These are phyloP conservation scores for Pristionchus maxplancki DNA, from an alignment of 2,888 invertebrate species.

Conservation along the genomic window DNA sequence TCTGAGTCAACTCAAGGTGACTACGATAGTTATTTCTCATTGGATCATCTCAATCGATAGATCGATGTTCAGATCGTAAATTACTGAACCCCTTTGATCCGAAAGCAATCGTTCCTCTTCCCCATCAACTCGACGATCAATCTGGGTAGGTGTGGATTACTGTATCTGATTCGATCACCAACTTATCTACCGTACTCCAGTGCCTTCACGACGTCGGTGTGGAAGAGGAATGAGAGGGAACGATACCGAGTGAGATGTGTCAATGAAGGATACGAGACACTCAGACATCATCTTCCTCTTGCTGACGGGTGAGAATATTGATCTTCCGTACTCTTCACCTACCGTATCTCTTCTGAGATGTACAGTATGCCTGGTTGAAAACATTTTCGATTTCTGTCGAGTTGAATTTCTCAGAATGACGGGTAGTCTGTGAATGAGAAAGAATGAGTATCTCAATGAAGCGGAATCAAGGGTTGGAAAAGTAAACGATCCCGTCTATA, in stretches of 20 bases:
- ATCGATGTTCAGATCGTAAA: background rate
- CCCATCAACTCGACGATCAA: constrained; percentile 73
- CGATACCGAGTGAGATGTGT: constrained; percentile 78
- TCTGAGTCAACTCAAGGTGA: background rate
- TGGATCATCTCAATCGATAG: background rate
- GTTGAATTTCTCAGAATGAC: too few relatives aligned
- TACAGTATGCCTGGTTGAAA: too few relatives aligned
- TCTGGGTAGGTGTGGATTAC: constrained; percentile 58
- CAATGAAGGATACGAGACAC: constrained; percentile 78
- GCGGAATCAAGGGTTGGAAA: too few relatives aligned
- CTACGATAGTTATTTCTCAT: background rate
- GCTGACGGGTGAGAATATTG: constrained; percentile 74
- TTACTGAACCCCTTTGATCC: constrained; percentile 76
- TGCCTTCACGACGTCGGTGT: constrained; percentile 73
- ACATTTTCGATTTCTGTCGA: too few relatives aligned
- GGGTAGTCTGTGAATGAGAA: too few relatives aligned
- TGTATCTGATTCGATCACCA: background rate
- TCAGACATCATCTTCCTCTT: constrained; percentile 77
- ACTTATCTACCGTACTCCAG: constrained; percentile 21
- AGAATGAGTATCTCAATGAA: too few relatives aligned
- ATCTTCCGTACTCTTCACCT: background rate
- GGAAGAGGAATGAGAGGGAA: constrained; percentile 78
- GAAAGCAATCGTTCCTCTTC: constrained; percentile 78
- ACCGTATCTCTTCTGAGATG: background rate
- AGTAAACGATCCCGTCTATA: too few relatives aligned